Evolutionary conservation across 2,113 vertebrate species (phyloP), one percentile per base, ranked within the genome.

Genomic region (Lepus europaeus): DNA sequence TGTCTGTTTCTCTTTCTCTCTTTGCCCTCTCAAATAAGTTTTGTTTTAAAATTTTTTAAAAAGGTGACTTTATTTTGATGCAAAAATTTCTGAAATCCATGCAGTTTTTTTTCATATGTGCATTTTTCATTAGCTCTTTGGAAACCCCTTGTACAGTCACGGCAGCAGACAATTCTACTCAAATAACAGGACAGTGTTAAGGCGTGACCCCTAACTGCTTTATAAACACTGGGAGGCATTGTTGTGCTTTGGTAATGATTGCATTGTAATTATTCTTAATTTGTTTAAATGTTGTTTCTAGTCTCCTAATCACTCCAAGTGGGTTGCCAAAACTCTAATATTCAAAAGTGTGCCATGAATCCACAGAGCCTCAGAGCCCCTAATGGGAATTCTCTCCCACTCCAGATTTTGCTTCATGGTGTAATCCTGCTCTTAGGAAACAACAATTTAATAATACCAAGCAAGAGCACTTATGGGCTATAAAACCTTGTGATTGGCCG

Each of bases 271-370:
- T 90, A 92, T 94, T 97, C 45, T 20, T 83, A 92, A 95, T 96
- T 97, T 94, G 89, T 95, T 93, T 95, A 95, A 95, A 93, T 95
- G 96, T 74, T 96, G 96, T 96, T 95, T 95, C 93, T 85, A 63
- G 92, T 95, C 79, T 92, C 94, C 79, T 91, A 96, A 93, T 95
- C 94, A 95, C 61, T 92, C 45, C 45, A 84, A 77, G 81, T 77
- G 88, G 91, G 87, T 86, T 95, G 96, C 95, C 96, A 95, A 90
- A 93, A 86, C 88, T 83, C 90, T 76, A 74, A 83, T 95, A 72
- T 79, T 80, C 76, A 9, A 8, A 66, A 95, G 59, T 83, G 86
- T 94, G 90, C 82, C 92, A 64, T 56, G 70, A 92, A 93, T 90
- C 82, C 82, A 76, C 86, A 59, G 78, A 83, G 73, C 66, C 78